Base-by-base conservation (phyloP, 1,140 invertebrate genomes). In the Drosophila sechellia region DNA sequence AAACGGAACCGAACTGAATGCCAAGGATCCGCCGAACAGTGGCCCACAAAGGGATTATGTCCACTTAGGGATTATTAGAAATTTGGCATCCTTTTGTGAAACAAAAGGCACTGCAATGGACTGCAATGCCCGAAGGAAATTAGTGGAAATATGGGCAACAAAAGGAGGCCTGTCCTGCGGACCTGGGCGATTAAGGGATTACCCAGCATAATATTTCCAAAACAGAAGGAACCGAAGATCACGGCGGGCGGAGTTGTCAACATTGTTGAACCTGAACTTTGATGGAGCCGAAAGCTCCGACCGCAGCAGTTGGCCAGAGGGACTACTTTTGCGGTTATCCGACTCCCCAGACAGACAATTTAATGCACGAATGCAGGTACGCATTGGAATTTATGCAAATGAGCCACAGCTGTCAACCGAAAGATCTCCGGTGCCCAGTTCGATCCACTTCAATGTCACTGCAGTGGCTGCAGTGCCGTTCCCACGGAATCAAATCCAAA, bases 131-230 rank as follows among this genome's bases (percentile, higher is more conserved):
- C 66, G 70, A 75, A 58, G 40, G 63, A 89, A 89, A 87, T 89
- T 89, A 89, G 75, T 77, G 64, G 84, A 87, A 87, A 79, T 52
- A 74, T 81, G 81, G 63, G 42, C 81, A 77, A 68, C 53, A 56
- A 55, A 49, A 37, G 61, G 20, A 64, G 55, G 43, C 54, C n/a
- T 58, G 42, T 68, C 59, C 53, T 39, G 37, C n/a, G 69, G 49
- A 76, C 63, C 53, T 39, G 31, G 63, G 84, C 77, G 83, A 89
- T 87, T 87, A 87, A 84, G 81, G 79, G 83, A 89, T 87, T 87
- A 87, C 65, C 53, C 71, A 77, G 79, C 83, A 87, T 87, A 87
- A 87, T 87, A 87, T 87, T 87, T 87, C 72, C 83, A 79, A 89
- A 87, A 86, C 77, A 72, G 48, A 68, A 22, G 49, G 60, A 53